Conservation (phyloP, 2,888 invertebrate genomes). For the Cancer borealis region DNA sequence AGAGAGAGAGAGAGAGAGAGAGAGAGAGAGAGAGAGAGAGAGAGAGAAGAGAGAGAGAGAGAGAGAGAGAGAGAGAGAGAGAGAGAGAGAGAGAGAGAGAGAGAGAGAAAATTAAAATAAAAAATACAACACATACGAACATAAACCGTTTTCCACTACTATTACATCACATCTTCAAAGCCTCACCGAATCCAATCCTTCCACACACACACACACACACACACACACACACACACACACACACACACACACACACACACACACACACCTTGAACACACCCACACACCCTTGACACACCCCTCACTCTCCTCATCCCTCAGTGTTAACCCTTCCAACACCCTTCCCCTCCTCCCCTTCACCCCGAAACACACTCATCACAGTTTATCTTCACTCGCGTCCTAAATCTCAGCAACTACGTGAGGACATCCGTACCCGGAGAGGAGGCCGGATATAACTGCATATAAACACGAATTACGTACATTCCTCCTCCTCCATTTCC, state of each 20-base stretch:
- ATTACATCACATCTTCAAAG: no score
- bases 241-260: neutral
- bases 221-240: neutral
- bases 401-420: neutral
- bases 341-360: neutral
- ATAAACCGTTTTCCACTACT: neutral
- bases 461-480: slow-evolving; percentile 13
- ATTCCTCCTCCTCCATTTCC: neutral
- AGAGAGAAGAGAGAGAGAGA: neutral
- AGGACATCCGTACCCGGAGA: neutral
- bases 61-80: neutral
- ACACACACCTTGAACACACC: neutral
- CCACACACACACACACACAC: neutral
- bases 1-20: neutral
- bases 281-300: neutral
- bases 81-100: neutral
- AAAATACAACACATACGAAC: neutral
- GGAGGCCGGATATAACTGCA: neutral
- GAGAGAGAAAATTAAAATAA: neutral
- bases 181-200: neutral
- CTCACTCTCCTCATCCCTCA: neutral
- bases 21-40: neutral
- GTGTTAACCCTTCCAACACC: neutral
- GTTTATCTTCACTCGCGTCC: neutral
- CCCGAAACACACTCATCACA: neutral